phyloP scores from a whole-genome alignment of 1,140 invertebrate species.

The Cataglyphis hispanica region DNA sequence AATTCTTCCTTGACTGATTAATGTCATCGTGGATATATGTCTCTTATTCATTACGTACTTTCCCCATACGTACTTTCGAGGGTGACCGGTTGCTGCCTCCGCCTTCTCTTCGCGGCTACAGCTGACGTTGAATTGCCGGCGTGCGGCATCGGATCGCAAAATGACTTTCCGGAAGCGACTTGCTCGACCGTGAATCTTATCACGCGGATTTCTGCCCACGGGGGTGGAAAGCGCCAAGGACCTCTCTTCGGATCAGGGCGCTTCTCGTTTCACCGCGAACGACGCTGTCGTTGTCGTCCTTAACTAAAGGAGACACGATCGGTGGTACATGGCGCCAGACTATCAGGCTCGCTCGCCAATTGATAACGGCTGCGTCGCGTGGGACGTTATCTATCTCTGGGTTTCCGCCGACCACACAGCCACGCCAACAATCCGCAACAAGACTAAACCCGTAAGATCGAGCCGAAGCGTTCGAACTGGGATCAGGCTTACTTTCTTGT shows the following conservation, averaged over 20 bases:
- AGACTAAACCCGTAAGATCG: constrained; percentile 61
- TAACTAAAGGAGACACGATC: constrained; percentile 26
- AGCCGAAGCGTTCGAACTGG: constrained; percentile 78
- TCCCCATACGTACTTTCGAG: constrained; percentile 69
- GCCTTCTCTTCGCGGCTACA: constrained; percentile 25
- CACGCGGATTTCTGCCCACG: neutral
- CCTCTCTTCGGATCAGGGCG: neutral
- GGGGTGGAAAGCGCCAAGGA: neutral
- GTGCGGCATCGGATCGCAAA: constrained; percentile 24
- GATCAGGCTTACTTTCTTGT: constrained; percentile 78
- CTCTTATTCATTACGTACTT: neutral
- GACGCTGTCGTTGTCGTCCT: neutral
- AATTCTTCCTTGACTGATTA: neutral
- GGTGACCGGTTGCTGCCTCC: constrained; percentile 12
- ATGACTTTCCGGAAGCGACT: constrained; percentile 31
- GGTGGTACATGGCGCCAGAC: constrained; percentile 3
- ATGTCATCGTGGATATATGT: neutral
- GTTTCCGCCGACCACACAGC: constrained; percentile 18
- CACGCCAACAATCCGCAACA: constrained; percentile 63
- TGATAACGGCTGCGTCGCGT: constrained; percentile 20
- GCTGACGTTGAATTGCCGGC: constrained; percentile 7
- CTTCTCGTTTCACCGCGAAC: neutral
- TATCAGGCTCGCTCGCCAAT: neutral
- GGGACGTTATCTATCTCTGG: neutral
- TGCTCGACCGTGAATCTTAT: neutral